A percentile compares a stretch with the other conserved stretches of the same genome.
Evolutionary conservation across 2,888 invertebrate genomes (phyloP).

Genomic region (Drosophila anomalata): DNA sequence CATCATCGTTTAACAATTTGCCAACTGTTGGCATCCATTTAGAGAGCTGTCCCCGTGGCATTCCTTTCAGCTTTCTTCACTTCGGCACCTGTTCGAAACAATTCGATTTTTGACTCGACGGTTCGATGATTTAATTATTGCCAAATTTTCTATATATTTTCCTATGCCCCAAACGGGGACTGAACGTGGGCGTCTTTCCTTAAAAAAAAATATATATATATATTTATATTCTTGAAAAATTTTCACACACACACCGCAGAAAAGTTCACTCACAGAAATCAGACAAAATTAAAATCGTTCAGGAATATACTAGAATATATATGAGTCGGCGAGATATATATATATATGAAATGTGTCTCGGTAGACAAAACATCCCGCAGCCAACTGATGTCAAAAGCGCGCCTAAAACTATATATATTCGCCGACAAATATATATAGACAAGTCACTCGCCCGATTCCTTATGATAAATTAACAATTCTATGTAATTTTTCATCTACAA

Average conservation of each 20-base stretch:
- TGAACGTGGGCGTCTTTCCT: conserved; percentile 58
- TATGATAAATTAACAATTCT: conserved; percentile 61
- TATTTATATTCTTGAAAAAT: conserved; percentile 31
- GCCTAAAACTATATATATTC: conserved; percentile 47
- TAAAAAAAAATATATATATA: conserved; percentile 1
- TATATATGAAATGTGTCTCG: conserved; percentile 20
- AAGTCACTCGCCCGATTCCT: conserved; percentile 42
- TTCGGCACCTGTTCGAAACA: conserved; percentile 73
- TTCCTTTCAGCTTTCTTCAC: conserved; percentile 32
- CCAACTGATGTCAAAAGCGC: conserved; percentile 70
- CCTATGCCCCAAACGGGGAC: conserved; percentile 29
- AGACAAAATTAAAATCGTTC: conserved; percentile 39
- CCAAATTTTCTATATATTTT: conserved; percentile 46
- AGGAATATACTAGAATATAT: conserved; percentile 27
- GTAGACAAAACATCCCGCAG: conserved; percentile 47
- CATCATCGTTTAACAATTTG: conserved; percentile 37
- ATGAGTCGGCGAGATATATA: conserved; percentile 47
- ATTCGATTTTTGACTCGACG: conserved; percentile 67
- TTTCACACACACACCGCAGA: conserved; percentile 28
- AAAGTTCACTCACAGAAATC: conserved; percentile 22
- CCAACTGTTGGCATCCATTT: conserved; percentile 70
- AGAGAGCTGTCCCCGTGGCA: conserved; percentile 48
- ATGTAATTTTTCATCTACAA: conserved; percentile 53
- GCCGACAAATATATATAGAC: conserved; percentile 5
- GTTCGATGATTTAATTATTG: conserved; percentile 78